phyloP scores from a whole-genome alignment of 1,140 invertebrate genomes.

The Drosophila virilis region DNA sequence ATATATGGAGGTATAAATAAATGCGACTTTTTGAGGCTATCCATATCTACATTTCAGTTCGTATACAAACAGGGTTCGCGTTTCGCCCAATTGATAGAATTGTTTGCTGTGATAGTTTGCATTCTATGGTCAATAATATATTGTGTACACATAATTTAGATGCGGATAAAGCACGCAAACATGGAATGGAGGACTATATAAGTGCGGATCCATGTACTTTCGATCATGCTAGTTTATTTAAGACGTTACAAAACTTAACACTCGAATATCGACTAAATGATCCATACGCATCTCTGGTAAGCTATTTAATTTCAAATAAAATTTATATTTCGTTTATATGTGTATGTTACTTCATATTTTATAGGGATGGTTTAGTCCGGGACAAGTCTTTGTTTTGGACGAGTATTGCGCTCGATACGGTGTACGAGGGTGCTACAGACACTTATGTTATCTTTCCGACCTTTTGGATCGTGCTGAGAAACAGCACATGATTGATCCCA shows the following conservation, averaged over 20 bases:
- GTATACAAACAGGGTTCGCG: too few relatives aligned
- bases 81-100: too few relatives aligned
- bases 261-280: slow-evolving; percentile 98
- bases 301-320: slow-evolving; percentile 12
- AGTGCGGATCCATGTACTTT: slow-evolving; percentile 99
- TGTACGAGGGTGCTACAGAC: slow-evolving; percentile 97
- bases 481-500: slow-evolving; percentile 97
- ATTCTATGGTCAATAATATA: too few relatives aligned
- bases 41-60: too few relatives aligned
- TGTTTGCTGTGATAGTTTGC: too few relatives aligned
- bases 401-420: slow-evolving; percentile 99
- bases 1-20: too few relatives aligned
- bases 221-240: slow-evolving; percentile 97
- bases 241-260: slow-evolving; percentile 95
- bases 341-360: background rate
- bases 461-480: slow-evolving; percentile 97
- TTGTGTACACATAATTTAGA: slow-evolving; percentile 86
- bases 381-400: slow-evolving; percentile 98
- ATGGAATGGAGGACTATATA: slow-evolving; percentile 99
- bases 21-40: too few relatives aligned
- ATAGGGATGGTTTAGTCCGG: slow-evolving; percentile 99
- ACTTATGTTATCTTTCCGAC: slow-evolving; percentile 98
- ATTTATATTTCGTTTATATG: background rate
- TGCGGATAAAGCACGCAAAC: slow-evolving; percentile 97
- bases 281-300: slow-evolving; percentile 98